A percentile compares a stretch with the other conserved stretches of the same genome.
These are phyloP conservation scores for Alaudala cheleensis DNA, from an alignment of 2,113 vertebrate genomes.

Conservation along the genomic window DNA sequence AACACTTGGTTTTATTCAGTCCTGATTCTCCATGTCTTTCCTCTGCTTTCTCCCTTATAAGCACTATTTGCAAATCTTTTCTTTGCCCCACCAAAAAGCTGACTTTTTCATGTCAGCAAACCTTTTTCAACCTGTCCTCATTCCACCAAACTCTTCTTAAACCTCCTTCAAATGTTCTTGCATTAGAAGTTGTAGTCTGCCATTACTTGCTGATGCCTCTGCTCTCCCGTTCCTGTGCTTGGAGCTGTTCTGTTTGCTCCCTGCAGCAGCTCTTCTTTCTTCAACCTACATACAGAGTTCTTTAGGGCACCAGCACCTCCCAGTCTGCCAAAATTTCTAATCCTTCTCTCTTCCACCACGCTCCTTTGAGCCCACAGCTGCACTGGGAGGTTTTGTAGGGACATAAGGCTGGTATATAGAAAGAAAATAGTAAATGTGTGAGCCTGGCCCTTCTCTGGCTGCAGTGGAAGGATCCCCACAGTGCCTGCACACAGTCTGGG, in stretches of 20 bases:
- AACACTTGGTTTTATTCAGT: not conserved
- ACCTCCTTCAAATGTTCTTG: not conserved
- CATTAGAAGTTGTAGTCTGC: not conserved
- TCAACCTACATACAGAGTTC: not conserved
- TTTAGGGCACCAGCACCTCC: not conserved
- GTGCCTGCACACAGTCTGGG: not conserved
- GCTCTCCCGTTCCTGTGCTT: not conserved
- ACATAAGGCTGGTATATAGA: accelerated
- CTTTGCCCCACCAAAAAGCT: not conserved
- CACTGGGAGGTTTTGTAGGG: not conserved
- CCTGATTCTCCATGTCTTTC: not conserved
- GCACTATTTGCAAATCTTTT: not conserved
- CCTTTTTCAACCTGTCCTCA: not conserved
- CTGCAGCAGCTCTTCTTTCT: not conserved
- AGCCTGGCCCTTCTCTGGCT: not conserved
- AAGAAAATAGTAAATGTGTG: not conserved
- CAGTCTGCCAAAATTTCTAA: not conserved
- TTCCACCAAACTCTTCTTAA: not conserved
- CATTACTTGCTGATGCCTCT: not conserved
- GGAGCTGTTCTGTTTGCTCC: not conserved
- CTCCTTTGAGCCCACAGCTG: not conserved
- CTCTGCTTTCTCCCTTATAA: not conserved
- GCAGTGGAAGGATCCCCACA: not conserved
- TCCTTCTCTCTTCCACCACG: not conserved
- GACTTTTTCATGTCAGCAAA: not conserved